A percentile compares a stretch with the other conserved stretches of the same genome.
These are phyloP conservation scores for Heteromurus nitidus DNA, from an alignment of 2,888 invertebrate species.

Conservation along the genomic window DNA sequence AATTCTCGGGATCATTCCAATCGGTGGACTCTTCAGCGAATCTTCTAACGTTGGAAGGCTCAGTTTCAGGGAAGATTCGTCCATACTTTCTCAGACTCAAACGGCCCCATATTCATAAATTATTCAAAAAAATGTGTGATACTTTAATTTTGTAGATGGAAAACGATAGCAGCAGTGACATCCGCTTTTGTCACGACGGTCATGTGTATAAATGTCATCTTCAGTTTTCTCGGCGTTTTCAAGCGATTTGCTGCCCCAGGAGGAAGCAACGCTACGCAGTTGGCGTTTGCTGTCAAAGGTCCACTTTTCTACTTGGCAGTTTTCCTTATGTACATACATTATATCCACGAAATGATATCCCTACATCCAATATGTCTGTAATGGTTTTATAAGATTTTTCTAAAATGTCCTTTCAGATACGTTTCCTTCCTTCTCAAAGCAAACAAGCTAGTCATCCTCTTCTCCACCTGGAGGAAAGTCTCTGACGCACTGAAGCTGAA, in stretches of 20 bases:
- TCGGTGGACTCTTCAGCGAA: constrained; percentile 30
- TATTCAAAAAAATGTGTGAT: no score
- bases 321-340: constrained; percentile 47
- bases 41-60: neutral
- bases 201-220: constrained; percentile 31
- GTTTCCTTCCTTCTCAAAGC: constrained; percentile 53
- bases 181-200: constrained; percentile 2
- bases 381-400: no score
- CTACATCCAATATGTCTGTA: no score
- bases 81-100: no score
- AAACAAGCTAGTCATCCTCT: constrained; percentile 38
- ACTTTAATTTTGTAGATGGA: constrained; percentile 47
- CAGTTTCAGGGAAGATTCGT: constrained; percentile 13
- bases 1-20: constrained; percentile 53
- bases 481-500: constrained; percentile 41
- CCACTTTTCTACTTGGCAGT: constrained; percentile 57
- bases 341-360: no score
- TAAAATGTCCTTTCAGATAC: constrained; percentile 54
- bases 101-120: no score
- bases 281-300: constrained; percentile 48
- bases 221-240: constrained; percentile 45
- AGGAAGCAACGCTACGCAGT: constrained; percentile 60
- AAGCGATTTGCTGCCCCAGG: constrained; percentile 45
- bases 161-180: constrained; percentile 26
- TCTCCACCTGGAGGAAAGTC: constrained; percentile 56